A percentile compares a stretch with the other conserved stretches of the same genome.
phyloP scores from a whole-genome alignment of 2,797 vertebrate genomes.

The Amblyopsis hoosieri region DNA sequence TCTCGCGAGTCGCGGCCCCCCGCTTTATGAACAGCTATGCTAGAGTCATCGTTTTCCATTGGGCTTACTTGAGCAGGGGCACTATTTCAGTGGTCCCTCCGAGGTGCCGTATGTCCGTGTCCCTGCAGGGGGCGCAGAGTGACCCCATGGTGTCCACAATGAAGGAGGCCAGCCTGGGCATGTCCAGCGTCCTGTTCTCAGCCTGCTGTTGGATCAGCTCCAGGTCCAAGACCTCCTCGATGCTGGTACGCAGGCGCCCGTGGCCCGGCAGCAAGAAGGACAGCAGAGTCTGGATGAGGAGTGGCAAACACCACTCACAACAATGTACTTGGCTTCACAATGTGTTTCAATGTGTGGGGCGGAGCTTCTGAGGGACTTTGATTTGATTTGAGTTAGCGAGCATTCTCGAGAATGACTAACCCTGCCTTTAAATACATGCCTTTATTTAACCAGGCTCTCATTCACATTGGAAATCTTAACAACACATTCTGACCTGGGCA shows the following conservation, averaged over 20 bases:
- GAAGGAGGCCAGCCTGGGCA: constrained; percentile 86
- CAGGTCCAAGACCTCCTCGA: constrained; percentile 91
- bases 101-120: constrained; percentile 87
- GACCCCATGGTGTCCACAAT: constrained; percentile 92
- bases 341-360: too few species aligned
- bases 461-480: too few species aligned
- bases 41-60: background rate
- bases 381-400: too few species aligned
- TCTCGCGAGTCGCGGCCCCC: too few species aligned
- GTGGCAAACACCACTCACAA: background rate
- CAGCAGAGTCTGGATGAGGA: constrained; percentile 80
- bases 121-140: constrained; percentile 90
- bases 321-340: too few species aligned
- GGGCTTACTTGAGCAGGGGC: constrained; percentile 88
- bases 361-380: too few species aligned
- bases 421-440: too few species aligned
- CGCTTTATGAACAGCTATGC: background rate
- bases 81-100: constrained; percentile 86
- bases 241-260: constrained; percentile 83
- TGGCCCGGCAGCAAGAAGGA: constrained; percentile 91
- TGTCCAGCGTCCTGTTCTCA: constrained; percentile 89
- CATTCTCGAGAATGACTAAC: too few species aligned
- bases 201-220: constrained; percentile 94
- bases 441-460: too few species aligned
- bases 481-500: too few species aligned